These are phyloP conservation scores for Sitta carolinensis DNA, from an alignment of 2,797 vertebrate genomes.

Conservation along the genomic window DNA sequence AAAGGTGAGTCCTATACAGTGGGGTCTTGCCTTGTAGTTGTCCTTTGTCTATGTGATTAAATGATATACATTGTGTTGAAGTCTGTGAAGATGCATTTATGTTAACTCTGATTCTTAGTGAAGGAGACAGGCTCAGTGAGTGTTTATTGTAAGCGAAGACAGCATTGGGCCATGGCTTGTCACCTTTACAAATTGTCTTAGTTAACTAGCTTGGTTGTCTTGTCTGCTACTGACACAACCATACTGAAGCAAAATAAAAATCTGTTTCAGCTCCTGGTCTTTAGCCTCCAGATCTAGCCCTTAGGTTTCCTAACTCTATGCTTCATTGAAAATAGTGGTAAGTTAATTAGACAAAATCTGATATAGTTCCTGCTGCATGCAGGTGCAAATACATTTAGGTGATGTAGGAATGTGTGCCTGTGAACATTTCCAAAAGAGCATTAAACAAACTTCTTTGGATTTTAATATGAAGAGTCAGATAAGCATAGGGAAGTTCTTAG, in stretches of 20 bases:
- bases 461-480: neutral
- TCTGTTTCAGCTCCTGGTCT: neutral
- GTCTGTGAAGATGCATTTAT: neutral
- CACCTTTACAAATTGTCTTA: neutral
- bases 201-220: neutral
- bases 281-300: neutral
- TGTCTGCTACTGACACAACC: neutral
- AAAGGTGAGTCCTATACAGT: neutral
- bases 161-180: neutral
- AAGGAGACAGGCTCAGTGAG: neutral
- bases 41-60: neutral
- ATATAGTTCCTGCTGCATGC: neutral
- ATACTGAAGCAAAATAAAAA: neutral
- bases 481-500: neutral
- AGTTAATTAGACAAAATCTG: neutral
- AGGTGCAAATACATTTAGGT: neutral
- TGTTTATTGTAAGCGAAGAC: neutral
- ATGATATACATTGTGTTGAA: neutral
- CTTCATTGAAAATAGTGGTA: neutral
- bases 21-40: neutral
- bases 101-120: neutral
- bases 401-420: neutral
- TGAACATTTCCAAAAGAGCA: neutral
- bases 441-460: neutral
- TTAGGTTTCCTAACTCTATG: neutral